Percentiles rank a stretch among this genome's conserved stretches.
phyloP scores from a whole-genome alignment of 2,797 vertebrate species.

The Anguilla pacifica region DNA sequence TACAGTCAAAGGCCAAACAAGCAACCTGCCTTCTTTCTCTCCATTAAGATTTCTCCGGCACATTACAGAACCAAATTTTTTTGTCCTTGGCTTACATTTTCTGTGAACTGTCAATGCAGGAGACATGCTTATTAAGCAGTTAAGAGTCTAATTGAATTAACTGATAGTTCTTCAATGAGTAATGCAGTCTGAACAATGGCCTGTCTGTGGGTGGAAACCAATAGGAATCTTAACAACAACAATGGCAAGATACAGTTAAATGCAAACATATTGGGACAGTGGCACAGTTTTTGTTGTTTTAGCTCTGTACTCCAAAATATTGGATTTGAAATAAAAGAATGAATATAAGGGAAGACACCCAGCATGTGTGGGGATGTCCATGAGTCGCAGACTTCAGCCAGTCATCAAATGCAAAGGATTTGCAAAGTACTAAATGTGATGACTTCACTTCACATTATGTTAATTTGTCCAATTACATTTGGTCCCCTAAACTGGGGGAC shows the following conservation, averaged over 20 bases:
- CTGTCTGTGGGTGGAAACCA: slow-evolving; percentile 59
- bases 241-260: background rate
- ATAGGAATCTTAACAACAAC: slow-evolving; percentile 48
- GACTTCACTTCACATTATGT: too few species aligned
- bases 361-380: too few species aligned
- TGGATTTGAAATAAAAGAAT: too few species aligned
- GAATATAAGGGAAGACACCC: too few species aligned
- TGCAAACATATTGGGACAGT: too few species aligned
- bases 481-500: too few species aligned
- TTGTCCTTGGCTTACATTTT: slow-evolving; percentile 66
- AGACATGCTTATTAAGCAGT: slow-evolving; percentile 75
- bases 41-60: slow-evolving; percentile 57
- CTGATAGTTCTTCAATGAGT: slow-evolving; percentile 69
- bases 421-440: too few species aligned
- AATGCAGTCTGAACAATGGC: slow-evolving; percentile 61
- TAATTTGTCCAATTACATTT: too few species aligned
- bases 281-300: too few species aligned
- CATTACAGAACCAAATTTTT: slow-evolving; percentile 44
- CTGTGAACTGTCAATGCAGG: slow-evolving; percentile 73
- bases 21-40: slow-evolving; percentile 62
- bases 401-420: too few species aligned
- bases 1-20: slow-evolving; percentile 62
- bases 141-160: slow-evolving; percentile 72
- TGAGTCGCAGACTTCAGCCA: too few species aligned
- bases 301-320: too few species aligned